These are phyloP conservation scores for Melanotus villosus DNA, from an alignment of 2,888 invertebrate genomes.

Conservation along the genomic window DNA sequence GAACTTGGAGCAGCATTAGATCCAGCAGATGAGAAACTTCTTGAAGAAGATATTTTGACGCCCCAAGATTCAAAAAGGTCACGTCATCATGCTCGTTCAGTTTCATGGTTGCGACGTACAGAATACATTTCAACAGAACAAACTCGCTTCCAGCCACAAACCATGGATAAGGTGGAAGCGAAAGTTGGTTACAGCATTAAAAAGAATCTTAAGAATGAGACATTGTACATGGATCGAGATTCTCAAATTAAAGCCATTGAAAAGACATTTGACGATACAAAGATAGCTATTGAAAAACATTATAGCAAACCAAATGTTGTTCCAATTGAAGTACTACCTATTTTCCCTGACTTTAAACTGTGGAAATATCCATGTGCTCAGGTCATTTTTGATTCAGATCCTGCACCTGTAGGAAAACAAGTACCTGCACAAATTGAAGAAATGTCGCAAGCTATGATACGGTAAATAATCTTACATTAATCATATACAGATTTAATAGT, in stretches of 20 bases:
- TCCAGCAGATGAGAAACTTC: conserved; percentile 93
- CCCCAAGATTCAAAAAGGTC: conserved; percentile 92
- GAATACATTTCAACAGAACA: conserved; percentile 99
- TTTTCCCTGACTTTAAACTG: conserved; percentile 96
- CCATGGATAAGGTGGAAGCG: conserved; percentile 98
- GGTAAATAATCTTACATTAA: conserved; percentile 73
- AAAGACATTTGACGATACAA: conserved; percentile 95
- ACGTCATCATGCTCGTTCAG: conserved; percentile 95
- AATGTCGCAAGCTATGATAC: conserved; percentile 99
- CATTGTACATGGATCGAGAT: conserved; percentile 95
- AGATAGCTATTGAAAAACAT: conserved; percentile 88
- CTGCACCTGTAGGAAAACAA: conserved; percentile 90
- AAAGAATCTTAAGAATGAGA: conserved; percentile 90
- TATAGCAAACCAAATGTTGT: conserved; percentile 97
- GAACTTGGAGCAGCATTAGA: conserved; percentile 83
- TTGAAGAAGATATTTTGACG: conserved; percentile 95
- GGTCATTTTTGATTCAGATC: conserved; percentile 99
- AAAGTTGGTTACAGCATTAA: conserved; percentile 99
- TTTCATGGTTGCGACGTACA: conserved; percentile 98
- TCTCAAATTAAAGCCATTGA: conserved; percentile 98
- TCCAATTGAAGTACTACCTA: conserved; percentile 88
- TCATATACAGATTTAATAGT: conserved; percentile 1
- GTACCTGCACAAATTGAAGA: conserved; percentile 93
- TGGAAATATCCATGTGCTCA: conserved; percentile 99
- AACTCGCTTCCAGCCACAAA: conserved; percentile 96